These are phyloP conservation scores for Metaphire vulgaris DNA, from an alignment of 1,140 invertebrate genomes.

Conservation along the genomic window DNA sequence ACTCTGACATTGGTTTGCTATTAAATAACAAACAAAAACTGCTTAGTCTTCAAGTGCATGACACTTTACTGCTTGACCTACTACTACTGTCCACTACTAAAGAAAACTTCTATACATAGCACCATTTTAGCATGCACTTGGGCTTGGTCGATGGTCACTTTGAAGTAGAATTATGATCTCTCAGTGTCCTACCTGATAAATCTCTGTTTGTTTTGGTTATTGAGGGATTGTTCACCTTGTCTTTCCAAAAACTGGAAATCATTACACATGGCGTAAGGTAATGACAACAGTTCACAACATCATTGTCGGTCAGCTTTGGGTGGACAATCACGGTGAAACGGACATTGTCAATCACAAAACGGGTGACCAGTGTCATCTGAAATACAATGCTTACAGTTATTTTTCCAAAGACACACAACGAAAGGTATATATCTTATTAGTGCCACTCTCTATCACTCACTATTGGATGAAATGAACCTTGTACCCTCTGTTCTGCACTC, in stretches of 20 bases:
- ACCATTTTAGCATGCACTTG: no score
- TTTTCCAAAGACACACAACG: slow-evolving; percentile 89
- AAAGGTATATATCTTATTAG: slow-evolving; percentile 60
- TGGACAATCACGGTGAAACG: slow-evolving; percentile 99
- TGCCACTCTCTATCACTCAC: no score
- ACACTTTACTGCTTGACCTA: no score
- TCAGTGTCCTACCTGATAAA: not conserved
- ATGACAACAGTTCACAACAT: slow-evolving; percentile 95
- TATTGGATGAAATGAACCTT: no score
- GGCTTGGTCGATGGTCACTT: no score
- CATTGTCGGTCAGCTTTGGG: slow-evolving; percentile 97
- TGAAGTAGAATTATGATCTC: no score
- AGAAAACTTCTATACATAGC: no score
- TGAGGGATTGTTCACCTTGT: slow-evolving; percentile 49
- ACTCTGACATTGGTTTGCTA: no score
- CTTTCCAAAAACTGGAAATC: slow-evolving; percentile 61
- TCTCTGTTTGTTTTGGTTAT: not conserved
- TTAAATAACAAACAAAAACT: no score
- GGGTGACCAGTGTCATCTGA: slow-evolving; percentile 77
- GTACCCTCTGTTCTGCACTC: no score
- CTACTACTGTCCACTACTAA: no score
- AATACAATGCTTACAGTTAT: slow-evolving; percentile 29
- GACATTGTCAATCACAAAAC: slow-evolving; percentile 78
- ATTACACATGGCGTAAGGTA: slow-evolving; percentile 95
- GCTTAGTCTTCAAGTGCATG: no score